Evolutionary conservation across 2,797 vertebrate genomes (phyloP).

Genomic region (Coranthus polyacanthus): DNA sequence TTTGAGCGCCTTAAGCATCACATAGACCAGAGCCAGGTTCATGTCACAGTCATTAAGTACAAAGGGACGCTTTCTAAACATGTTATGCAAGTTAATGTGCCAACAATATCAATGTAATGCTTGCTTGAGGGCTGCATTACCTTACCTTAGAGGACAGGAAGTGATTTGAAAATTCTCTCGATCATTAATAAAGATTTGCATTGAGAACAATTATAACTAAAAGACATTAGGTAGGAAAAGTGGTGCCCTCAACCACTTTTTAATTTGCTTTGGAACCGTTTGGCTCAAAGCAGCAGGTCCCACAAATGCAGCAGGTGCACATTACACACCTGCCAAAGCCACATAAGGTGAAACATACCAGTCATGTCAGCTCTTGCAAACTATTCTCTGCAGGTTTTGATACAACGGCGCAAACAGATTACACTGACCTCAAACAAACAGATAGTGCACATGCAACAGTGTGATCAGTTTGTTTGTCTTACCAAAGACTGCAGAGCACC

Average conservation of each 20-base stretch:
- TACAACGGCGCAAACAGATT: slow-evolving; percentile 16
- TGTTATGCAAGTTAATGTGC: slow-evolving; percentile 50
- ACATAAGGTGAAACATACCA: slow-evolving; percentile 63
- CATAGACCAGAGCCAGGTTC: slow-evolving; percentile 34
- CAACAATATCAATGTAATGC: slow-evolving; percentile 38
- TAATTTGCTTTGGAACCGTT: slow-evolving; percentile 36
- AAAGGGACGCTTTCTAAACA: slow-evolving; percentile 55
- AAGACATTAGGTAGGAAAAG: not conserved
- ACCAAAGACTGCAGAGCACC: slow-evolving; percentile 95
- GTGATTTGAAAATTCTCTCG: slow-evolving; percentile 6
- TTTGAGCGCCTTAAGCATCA: slow-evolving; percentile 67
- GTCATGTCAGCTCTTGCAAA: slow-evolving; percentile 75
- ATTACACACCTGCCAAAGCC: slow-evolving; percentile 72
- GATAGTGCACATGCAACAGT: not conserved
- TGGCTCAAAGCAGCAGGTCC: slow-evolving; percentile 55
- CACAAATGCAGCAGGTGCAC: slow-evolving; percentile 69
- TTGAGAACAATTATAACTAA: not conserved
- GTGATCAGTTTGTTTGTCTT: slow-evolving; percentile 32
- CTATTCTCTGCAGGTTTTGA: slow-evolving; percentile 37
- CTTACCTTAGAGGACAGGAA: slow-evolving; percentile 38
- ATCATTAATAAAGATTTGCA: slow-evolving; percentile 4
- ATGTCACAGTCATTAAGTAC: slow-evolving; percentile 20
- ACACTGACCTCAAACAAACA: slow-evolving; percentile 26
- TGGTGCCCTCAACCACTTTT: not conserved
- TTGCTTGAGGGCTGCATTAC: slow-evolving; percentile 48